These are phyloP conservation scores for Caiman crocodilus DNA, from an alignment of 2,797 vertebrate species.

Conservation along the genomic window DNA sequence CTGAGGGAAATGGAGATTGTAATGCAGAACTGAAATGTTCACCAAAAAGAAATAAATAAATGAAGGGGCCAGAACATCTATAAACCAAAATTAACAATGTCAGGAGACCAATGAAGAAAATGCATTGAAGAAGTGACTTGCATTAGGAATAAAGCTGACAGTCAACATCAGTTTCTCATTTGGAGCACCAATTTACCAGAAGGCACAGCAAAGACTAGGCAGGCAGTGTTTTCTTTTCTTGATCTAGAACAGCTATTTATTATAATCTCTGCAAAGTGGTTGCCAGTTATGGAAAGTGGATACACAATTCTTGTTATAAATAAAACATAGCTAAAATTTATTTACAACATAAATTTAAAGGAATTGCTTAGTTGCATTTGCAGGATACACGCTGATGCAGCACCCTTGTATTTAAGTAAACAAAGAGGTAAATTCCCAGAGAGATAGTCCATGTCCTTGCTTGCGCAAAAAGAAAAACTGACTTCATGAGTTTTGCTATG, in stretches of 20 bases:
- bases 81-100: slow-evolving; percentile 35
- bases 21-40: background rate
- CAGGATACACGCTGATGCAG: background rate
- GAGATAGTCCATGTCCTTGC: background rate
- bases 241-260: background rate
- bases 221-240: background rate
- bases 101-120: background rate
- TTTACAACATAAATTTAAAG: background rate
- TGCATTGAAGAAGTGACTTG: background rate
- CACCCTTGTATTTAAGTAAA: background rate
- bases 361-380: background rate
- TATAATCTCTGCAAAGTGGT: slow-evolving; percentile 11
- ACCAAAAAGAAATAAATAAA: background rate
- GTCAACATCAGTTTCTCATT: background rate
- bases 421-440: background rate
- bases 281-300: background rate
- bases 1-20: background rate
- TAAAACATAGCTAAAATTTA: background rate
- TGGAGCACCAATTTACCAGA: background rate
- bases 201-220: background rate
- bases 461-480: slow-evolving; percentile 12
- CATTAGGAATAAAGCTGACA: background rate
- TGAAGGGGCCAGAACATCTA: background rate
- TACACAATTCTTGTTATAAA: background rate
- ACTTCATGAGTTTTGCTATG: background rate